Conservation (phyloP, 2,888 invertebrate species). For the Nasonovia ribisnigri region DNA sequence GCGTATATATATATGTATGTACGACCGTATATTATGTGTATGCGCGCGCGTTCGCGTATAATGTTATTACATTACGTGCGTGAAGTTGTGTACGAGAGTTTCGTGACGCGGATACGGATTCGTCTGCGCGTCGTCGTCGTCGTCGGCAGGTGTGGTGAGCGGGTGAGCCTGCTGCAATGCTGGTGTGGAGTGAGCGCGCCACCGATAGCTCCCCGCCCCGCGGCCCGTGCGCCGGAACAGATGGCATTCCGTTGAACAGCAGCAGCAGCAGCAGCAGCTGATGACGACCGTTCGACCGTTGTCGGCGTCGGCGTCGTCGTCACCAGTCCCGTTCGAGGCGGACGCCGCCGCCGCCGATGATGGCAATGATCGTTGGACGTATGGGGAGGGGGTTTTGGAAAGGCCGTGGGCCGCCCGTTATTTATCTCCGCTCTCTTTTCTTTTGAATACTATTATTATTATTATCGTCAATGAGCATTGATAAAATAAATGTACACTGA, state of each 20-base stretch:
- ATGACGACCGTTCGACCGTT: background rate
- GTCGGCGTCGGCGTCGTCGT: background rate
- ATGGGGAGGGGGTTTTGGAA: background rate
- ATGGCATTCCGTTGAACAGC: slow-evolving; percentile 8
- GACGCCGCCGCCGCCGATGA: background rate
- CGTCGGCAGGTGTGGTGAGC: background rate
- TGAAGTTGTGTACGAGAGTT: background rate
- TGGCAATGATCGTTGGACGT: background rate
- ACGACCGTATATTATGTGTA: background rate
- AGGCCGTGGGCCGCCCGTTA: background rate
- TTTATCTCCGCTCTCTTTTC: background rate
- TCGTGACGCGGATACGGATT: background rate
- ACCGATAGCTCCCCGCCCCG: background rate
- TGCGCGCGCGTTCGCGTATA: background rate
- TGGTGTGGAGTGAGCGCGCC: background rate
- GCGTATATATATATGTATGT: background rate
- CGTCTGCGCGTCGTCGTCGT: background rate
- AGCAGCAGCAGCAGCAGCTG: too few species aligned
- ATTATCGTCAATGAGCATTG: background rate
- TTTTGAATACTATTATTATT: background rate
- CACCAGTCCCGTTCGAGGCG: background rate
- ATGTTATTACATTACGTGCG: background rate
- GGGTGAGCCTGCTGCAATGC: too few species aligned
- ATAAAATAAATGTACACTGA: too few species aligned
- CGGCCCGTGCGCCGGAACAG: background rate